Percentiles rank a stretch among this genome's conserved stretches.
phyloP scores from a whole-genome alignment of 2,888 invertebrate genomes.

The Lepidocyrtoides sp. region DNA sequence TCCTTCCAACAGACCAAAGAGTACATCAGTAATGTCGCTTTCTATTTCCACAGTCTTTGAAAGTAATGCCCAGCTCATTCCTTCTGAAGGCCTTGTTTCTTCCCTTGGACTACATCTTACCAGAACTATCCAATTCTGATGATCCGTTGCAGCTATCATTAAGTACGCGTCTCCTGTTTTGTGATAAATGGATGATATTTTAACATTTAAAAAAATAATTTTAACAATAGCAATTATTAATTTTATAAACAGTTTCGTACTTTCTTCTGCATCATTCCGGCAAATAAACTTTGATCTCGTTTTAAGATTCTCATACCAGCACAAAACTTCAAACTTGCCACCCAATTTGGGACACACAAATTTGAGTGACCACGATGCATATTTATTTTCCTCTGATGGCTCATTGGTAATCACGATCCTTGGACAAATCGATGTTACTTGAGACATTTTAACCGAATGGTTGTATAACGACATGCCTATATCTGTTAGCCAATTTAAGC shows the following conservation, averaged over 20 bases:
- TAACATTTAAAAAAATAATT: too few relatives aligned
- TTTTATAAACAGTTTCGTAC: conserved; percentile 16
- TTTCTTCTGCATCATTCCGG: conserved; percentile 64
- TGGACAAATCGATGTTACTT: conserved; percentile 70
- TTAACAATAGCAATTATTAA: too few relatives aligned
- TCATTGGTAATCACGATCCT: background rate
- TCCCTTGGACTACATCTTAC: conserved; percentile 74
- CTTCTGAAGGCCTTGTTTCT: conserved; percentile 48
- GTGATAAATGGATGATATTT: background rate
- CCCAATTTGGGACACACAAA: conserved; percentile 66
- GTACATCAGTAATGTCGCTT: conserved; percentile 29
- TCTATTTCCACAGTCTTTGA: conserved; percentile 52
- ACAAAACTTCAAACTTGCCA: conserved; percentile 56
- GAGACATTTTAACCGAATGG: conserved; percentile 65
- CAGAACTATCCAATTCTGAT: conserved; percentile 63
- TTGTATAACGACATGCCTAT: conserved; percentile 72
- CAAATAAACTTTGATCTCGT: conserved; percentile 67
- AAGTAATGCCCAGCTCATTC: conserved; percentile 74
- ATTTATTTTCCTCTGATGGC: background rate
- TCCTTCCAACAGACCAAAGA: conserved; percentile 75
- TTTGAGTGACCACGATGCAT: conserved; percentile 34
- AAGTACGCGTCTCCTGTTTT: conserved; percentile 69
- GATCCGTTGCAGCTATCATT: conserved; percentile 76
- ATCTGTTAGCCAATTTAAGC: conserved; percentile 76
- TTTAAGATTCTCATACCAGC: conserved; percentile 21